Evolutionary conservation across 1,140 invertebrate genomes (phyloP), one percentile per base, ranked within the genome.

Genomic region (Oryctes rhinoceros): DNA sequence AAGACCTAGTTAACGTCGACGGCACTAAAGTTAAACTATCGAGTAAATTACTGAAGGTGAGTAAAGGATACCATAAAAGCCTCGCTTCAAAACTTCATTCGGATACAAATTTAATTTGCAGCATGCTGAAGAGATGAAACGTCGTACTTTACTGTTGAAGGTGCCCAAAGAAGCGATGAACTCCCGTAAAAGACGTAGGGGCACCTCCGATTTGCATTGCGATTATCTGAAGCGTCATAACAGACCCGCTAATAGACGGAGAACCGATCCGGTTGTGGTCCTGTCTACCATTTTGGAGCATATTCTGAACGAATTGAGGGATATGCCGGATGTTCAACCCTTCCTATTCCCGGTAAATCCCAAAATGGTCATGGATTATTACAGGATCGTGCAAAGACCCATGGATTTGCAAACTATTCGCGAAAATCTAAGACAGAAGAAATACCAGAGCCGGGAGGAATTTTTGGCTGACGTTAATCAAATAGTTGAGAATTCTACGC

Each of bases 371-470:
- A 94, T 96, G 0, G 97, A 99, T 89, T 99, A 99, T 88, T 94
- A 98, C 86, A 94, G 94, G 80, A 97, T 99, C 44, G 91, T 99
- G 9, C 92, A 93, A 53, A 91, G 94, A 79, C 98, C 98, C 0
- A 99, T 99, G 96, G 98, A 99, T 88, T 88, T 99, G 49, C 98
- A 99, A 88, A 97, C 96, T 0, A 99, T 99, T 81, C 89, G 97
- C 80, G 97, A 99, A 83, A 97, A 97, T 87, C 89, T 99, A 3
- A 89, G 97, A 10, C 93, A 96, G 84, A 97, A 97, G 83, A 96
- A 96, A 85, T 99, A 99, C 88, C 95, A 96, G 81, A 97, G 94
- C 82, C 89, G 98, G 24, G 97, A 98, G 87, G 96, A 98, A 82
- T 99, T 99, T 88, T 88, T 99, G 0, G 93, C 93, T 0, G 98